Conservation (phyloP, 2,113 vertebrate genomes). For the Bufo bufo region DNA sequence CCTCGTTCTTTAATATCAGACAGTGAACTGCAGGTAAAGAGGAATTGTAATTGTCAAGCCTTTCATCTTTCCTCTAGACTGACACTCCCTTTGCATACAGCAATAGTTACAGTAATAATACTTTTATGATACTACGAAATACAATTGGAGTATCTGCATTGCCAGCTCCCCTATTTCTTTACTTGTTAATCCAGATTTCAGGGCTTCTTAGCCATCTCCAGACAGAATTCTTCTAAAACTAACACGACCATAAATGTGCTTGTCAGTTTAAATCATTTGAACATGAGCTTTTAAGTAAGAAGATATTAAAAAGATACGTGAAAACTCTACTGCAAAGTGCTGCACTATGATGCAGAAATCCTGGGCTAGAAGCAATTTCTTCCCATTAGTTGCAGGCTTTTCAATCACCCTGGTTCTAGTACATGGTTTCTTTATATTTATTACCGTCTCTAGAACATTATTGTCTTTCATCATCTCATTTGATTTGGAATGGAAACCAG, state of each 20-base stretch:
- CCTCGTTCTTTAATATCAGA: background rate
- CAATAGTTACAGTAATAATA: background rate
- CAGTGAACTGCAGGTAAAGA: background rate
- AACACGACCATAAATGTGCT: constrained; percentile 31
- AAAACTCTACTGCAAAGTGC: background rate
- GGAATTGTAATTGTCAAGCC: background rate
- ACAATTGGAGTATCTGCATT: constrained; percentile 8
- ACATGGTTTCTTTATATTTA: background rate
- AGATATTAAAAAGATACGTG: constrained; percentile 3
- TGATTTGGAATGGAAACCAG: background rate
- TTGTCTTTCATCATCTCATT: background rate
- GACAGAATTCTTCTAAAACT: constrained; percentile 3
- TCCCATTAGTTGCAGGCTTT: background rate
- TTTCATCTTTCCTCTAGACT: background rate
- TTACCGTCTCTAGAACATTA: background rate
- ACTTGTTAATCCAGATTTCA: constrained; percentile 10
- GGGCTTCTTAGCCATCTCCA: constrained; percentile 8
- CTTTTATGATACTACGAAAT: background rate
- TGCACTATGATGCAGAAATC: background rate
- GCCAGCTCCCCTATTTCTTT: background rate
- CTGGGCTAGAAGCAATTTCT: background rate
- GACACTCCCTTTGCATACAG: background rate
- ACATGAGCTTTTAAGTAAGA: background rate
- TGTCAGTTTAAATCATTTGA: constrained; percentile 29
- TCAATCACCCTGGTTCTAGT: background rate